Conservation (phyloP, 2,113 vertebrate species). For the Martes martes region DNA sequence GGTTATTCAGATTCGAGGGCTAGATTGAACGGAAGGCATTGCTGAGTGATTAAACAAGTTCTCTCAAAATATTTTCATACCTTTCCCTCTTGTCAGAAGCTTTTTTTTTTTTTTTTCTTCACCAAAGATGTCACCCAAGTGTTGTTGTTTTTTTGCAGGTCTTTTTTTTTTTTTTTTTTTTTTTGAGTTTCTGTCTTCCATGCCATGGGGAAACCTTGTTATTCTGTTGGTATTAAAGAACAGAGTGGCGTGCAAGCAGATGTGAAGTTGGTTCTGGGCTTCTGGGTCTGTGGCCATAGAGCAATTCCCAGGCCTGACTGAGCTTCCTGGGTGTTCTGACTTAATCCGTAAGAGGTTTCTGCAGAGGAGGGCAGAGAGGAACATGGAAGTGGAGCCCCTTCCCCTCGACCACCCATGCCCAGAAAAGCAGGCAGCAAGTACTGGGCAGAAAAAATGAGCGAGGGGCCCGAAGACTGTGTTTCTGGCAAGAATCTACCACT, state of each 20-base stretch:
- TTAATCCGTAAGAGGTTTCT: background rate
- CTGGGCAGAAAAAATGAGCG: background rate
- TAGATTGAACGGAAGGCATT: conserved; percentile 63
- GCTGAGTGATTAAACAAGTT: conserved; percentile 62
- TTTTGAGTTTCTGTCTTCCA: conserved; percentile 10
- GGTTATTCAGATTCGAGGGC: conserved; percentile 73
- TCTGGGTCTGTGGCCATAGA: background rate
- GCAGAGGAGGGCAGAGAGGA: background rate
- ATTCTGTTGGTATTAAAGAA: background rate
- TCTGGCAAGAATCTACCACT: background rate
- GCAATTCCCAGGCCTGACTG: background rate
- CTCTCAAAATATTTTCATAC: conserved; percentile 76
- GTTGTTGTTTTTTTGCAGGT: background rate
- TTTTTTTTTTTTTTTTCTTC: background rate
- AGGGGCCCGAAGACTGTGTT: background rate
- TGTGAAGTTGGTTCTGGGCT: background rate
- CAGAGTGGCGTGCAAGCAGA: background rate
- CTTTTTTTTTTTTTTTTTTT: background rate
- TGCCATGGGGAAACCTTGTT: background rate
- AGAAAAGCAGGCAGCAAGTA: background rate
- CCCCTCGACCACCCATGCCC: background rate
- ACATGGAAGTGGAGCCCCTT: background rate
- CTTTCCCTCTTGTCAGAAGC: conserved; percentile 63
- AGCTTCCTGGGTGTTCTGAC: background rate
- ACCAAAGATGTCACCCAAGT: background rate